These are phyloP conservation scores for Timandra comae DNA, from an alignment of 2,888 invertebrate species.

Conservation along the genomic window DNA sequence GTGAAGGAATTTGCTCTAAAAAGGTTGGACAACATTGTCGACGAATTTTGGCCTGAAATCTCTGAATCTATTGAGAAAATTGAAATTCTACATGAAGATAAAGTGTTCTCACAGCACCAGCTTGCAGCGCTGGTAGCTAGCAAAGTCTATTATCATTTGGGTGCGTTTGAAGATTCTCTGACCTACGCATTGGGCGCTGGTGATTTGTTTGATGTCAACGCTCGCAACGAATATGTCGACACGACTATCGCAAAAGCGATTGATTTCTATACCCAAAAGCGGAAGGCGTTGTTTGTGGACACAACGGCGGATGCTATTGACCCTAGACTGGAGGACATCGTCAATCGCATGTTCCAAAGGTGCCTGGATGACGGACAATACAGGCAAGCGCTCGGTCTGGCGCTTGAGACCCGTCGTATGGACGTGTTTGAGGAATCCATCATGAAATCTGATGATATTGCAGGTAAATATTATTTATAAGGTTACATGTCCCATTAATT, in stretches of 20 bases:
- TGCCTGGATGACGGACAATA: constrained; percentile 97
- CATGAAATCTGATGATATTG: constrained; percentile 92
- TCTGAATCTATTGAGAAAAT: constrained; percentile 98
- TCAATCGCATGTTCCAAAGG: constrained; percentile 97
- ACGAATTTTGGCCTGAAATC: constrained; percentile 99
- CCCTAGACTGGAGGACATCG: constrained; percentile 91
- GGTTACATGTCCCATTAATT: too few relatives aligned
- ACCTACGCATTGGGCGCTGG: constrained; percentile 98
- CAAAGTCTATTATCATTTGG: constrained; percentile 98
- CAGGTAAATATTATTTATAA: constrained; percentile 50
- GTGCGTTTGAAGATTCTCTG: constrained; percentile 96
- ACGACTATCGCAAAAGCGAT: constrained; percentile 98
- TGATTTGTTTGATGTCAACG: constrained; percentile 95
- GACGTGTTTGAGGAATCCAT: constrained; percentile 97
- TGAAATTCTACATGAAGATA: constrained; percentile 97
- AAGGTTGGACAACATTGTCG: constrained; percentile 94
- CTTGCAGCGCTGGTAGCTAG: constrained; percentile 98
- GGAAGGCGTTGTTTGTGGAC: constrained; percentile 84
- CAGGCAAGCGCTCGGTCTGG: constrained; percentile 96
- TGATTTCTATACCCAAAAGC: constrained; percentile 95
- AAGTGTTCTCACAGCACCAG: constrained; percentile 90
- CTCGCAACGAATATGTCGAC: constrained; percentile 95
- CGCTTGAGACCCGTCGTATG: constrained; percentile 97
- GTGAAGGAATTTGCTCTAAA: constrained; percentile 95
- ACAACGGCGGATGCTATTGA: constrained; percentile 82